These are phyloP conservation scores for Coreius guichenoti DNA, from an alignment of 2,797 vertebrate genomes.

Conservation along the genomic window DNA sequence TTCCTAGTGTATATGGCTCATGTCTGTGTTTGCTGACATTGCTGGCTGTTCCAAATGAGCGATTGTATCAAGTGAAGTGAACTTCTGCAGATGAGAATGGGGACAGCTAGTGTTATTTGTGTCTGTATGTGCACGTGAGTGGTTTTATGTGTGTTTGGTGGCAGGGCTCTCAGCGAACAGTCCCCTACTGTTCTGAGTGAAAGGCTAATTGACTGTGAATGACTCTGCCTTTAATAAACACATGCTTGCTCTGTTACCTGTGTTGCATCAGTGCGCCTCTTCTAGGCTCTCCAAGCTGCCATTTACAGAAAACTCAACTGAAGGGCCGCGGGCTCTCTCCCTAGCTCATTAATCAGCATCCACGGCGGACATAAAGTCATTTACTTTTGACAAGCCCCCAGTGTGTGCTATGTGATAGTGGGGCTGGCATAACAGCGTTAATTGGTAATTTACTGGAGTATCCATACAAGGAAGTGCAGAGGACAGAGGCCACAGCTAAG, in stretches of 20 bases:
- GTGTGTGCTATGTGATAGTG: constrained; percentile 58
- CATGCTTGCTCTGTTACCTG: constrained; percentile 45
- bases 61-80: neutral
- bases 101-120: neutral
- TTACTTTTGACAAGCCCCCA: constrained; percentile 58
- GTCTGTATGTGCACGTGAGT: neutral
- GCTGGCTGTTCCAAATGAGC: neutral
- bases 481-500: constrained; percentile 11
- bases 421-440: constrained; percentile 56
- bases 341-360: constrained; percentile 64
- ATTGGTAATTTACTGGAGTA: constrained; percentile 61
- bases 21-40: constrained; percentile 23
- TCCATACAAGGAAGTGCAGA: constrained; percentile 36
- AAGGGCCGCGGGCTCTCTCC: constrained; percentile 46
- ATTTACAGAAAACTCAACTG: constrained; percentile 57
- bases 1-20: neutral
- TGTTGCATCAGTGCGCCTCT: constrained; percentile 34
- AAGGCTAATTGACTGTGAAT: constrained; percentile 65
- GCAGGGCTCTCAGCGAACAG: constrained; percentile 21
- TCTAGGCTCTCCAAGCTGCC: constrained; percentile 50
- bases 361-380: constrained; percentile 60
- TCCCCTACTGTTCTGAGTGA: constrained; percentile 51
- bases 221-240: constrained; percentile 62
- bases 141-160: constrained; percentile 32
- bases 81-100: constrained; percentile 14